Evolutionary conservation across 2,888 invertebrate genomes (phyloP), one percentile per base, ranked within the genome.

Genomic region (Chesias legatella): DNA sequence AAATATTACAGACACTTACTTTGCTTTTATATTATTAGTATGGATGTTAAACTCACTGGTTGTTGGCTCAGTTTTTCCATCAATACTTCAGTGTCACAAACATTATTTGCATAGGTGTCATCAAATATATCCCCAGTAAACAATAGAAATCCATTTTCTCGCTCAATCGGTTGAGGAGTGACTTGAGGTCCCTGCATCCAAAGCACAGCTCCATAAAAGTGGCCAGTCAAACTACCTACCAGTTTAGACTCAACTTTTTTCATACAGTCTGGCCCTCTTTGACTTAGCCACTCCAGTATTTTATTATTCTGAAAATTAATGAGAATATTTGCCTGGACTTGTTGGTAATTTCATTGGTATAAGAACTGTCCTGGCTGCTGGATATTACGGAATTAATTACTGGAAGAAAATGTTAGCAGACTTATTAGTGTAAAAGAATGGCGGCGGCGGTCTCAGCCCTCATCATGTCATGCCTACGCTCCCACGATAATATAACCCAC

Each of bases 121-220:
- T 88, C 91, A 80, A 94, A 98, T 53, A 96, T 90, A 79, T 98
- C 98, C 17, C 98, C 98, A 88, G 98, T 98, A 89, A 94, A 97
- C 10, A 97, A 73, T 38, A 98, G 83, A 36, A 93, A 69, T 49
- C 94, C 92, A 11, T 89, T 84, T 23, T 88, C 69, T 6, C 78
- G 75, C 68, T 91, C 89, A 13, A 90, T 35, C 0, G 98, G 98
- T 71, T 98, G 98, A 20, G 62, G 56, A 1, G 90, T 89, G 1
- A 92, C 64, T 9, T 72, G 39, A 0, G 53, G 44, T 1, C 98
- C 98, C 82, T 97, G 95, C 76, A 95, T 93, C 94, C 97, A 97
- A 32, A 98, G 82, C 5, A 97, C 94, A 50, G 90, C 82, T 6
- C 90, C 90, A 67, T 85, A 82, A 75, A 73, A 81, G 58, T 30